A percentile compares a stretch with the other conserved stretches of the same genome.
Conservation (phyloP, 2,888 invertebrate genomes). For the Zhuqinia jingwanae region DNA sequence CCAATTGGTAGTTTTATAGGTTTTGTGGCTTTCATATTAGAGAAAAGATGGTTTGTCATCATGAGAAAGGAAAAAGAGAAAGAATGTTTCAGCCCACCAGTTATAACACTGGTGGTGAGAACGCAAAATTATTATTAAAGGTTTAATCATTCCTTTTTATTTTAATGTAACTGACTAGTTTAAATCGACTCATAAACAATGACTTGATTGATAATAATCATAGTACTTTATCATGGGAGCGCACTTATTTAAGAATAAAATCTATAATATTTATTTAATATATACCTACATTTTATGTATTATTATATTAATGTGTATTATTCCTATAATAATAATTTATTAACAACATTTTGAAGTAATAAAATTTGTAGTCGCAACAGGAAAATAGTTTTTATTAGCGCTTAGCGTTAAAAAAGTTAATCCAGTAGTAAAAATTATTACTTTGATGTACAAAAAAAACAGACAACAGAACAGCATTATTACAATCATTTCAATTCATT, state of each 20-base stretch:
- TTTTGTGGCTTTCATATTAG: constrained; percentile 1
- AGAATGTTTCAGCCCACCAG: constrained; percentile 1
- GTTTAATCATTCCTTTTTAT: neutral
- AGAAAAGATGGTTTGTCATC: neutral
- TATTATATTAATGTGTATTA: too few species aligned
- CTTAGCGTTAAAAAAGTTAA: constrained; percentile 36
- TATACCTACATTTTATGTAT: too few species aligned
- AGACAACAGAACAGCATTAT: too few species aligned
- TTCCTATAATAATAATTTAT: too few species aligned
- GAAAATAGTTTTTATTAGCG: constrained; percentile 22
- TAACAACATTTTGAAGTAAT: too few species aligned
- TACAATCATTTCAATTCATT: too few species aligned
- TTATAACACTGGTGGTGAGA: neutral
- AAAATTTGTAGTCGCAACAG: too few species aligned
- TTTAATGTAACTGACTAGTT: constrained; percentile 32
- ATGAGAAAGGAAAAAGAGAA: neutral
- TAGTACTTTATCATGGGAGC: too few species aligned
- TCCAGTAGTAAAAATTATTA: constrained; percentile 34
- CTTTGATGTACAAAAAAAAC: neutral
- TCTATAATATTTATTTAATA: too few species aligned
- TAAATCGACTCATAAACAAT: too few species aligned
- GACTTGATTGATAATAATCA: neutral
- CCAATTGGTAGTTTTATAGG: constrained; percentile 32
- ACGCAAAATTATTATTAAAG: neutral
- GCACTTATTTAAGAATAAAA: too few species aligned